Conservation (phyloP, 2,113 vertebrate species). For the Diadophis punctatus region DNA sequence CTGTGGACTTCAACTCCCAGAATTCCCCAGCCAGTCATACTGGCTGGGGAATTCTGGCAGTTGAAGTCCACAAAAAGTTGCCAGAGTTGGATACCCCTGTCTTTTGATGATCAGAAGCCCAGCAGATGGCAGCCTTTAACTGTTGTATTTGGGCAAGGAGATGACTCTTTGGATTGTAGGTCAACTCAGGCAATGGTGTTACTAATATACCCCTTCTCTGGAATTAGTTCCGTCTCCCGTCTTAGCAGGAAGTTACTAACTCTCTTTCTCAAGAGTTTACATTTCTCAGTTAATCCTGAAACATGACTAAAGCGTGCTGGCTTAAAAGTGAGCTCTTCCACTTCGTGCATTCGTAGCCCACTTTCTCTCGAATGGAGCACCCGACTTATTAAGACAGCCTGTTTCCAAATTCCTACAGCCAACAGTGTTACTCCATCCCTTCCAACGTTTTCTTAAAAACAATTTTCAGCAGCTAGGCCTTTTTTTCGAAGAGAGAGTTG, state of each 20-base stretch:
- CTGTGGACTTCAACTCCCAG: neutral
- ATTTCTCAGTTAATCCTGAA: neutral
- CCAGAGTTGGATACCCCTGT: neutral
- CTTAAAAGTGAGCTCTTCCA: neutral
- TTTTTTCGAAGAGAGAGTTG: neutral
- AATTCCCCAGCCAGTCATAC: neutral
- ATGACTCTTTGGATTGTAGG: neutral
- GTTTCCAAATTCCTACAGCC: neutral
- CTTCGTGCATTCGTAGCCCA: neutral
- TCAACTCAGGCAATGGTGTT: neutral
- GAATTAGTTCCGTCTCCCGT: neutral
- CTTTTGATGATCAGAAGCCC: neutral
- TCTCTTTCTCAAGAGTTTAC: neutral
- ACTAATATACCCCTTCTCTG: neutral
- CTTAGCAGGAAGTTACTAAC: neutral
- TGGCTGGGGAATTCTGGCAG: neutral
- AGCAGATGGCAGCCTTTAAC: neutral
- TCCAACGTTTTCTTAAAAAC: neutral
- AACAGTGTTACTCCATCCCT: neutral
- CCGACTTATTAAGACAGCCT: neutral
- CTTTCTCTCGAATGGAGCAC: neutral
- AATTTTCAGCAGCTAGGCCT: neutral
- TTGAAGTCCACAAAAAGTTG: neutral
- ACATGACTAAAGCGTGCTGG: neutral
- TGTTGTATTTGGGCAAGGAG: neutral